Evolutionary conservation across 2,888 invertebrate genomes (phyloP), one percentile per base, ranked within the genome.

Genomic region (Pherbina coryleti): DNA sequence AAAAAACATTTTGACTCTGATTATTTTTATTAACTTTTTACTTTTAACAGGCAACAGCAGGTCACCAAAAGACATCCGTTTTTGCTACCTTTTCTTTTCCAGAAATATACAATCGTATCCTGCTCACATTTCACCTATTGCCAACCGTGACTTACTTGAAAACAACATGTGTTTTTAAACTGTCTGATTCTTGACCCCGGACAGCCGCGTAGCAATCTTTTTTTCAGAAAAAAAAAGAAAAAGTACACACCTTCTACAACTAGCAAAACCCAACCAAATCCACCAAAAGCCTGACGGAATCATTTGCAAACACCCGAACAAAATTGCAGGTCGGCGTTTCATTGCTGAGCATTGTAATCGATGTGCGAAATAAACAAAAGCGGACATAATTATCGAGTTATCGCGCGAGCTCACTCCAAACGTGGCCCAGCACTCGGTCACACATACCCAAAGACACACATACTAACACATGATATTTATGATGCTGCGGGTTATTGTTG

Each of bases 321-420:
- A 70, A 37, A 37, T 69, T 69, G 49, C 60, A 28, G 28, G 22
- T 14, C 37, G 31, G n/a, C 60, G 62, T 44, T 67, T 74, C 53
- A 66, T 57, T 55, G 75, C 67, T 75, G 75, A 66, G 66, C 55
- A 75, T 75, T 87, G 88, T 88, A 89, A 89, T 89, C 88, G 87
- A 89, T 88, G 88, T 88, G 86, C 84, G 87, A 87, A 88, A 89
- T 89, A 89, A 88, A 89, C 87, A 88, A 88, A 88, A 89, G 86
- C 88, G 89, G 88, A 89, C 89, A 89, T 89, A 89, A 89, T 89
- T 89, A 89, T 89, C 89, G 86, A 89, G 89, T 89, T 89, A 89
- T 89, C 89, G 88, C 87, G 87, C 87, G 82, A 84, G 84, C 83
- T 49, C 25, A 83, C 84, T 81, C 86, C 83, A 17, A 44, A 22